Conservation (phyloP, 2,888 invertebrate genomes). For the Dolichomitus sp. region DNA sequence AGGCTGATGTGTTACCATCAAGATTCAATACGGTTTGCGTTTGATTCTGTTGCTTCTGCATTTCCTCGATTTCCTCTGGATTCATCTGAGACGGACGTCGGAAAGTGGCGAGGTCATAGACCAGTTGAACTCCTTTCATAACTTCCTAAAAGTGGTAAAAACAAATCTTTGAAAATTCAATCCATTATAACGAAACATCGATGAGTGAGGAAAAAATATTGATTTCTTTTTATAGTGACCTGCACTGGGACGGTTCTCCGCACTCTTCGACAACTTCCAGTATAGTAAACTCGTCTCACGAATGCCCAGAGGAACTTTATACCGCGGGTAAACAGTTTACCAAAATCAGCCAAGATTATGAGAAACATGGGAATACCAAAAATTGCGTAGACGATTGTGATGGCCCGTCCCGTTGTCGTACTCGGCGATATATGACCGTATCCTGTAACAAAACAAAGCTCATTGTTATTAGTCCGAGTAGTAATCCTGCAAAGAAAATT, state of each 20-base stretch:
- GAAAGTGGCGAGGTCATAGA: slow-evolving; percentile 93
- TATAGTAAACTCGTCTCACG: slow-evolving; percentile 94
- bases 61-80: slow-evolving; percentile 88
- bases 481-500: too few relatives aligned
- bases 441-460: slow-evolving; percentile 88
- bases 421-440: slow-evolving; percentile 98
- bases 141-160: slow-evolving; percentile 89
- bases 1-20: slow-evolving; percentile 86
- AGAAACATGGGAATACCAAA: slow-evolving; percentile 98
- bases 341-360: slow-evolving; percentile 97
- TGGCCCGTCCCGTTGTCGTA: slow-evolving; percentile 93
- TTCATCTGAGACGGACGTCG: slow-evolving; percentile 91
- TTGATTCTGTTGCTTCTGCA: slow-evolving; percentile 78
- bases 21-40: slow-evolving; percentile 78
- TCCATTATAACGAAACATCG: neutral
- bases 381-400: slow-evolving; percentile 97
- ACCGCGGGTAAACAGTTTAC: slow-evolving; percentile 94
- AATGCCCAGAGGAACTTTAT: slow-evolving; percentile 97
- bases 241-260: slow-evolving; percentile 92
- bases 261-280: slow-evolving; percentile 93
- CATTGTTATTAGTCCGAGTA: neutral
- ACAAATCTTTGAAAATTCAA: slow-evolving; percentile 8
- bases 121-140: slow-evolving; percentile 93
- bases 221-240: slow-evolving; percentile 85
- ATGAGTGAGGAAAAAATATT: neutral